Evolutionary conservation across 2,113 vertebrate genomes (phyloP), one percentile per base, ranked within the genome.

Genomic region (Turnix velox): DNA sequence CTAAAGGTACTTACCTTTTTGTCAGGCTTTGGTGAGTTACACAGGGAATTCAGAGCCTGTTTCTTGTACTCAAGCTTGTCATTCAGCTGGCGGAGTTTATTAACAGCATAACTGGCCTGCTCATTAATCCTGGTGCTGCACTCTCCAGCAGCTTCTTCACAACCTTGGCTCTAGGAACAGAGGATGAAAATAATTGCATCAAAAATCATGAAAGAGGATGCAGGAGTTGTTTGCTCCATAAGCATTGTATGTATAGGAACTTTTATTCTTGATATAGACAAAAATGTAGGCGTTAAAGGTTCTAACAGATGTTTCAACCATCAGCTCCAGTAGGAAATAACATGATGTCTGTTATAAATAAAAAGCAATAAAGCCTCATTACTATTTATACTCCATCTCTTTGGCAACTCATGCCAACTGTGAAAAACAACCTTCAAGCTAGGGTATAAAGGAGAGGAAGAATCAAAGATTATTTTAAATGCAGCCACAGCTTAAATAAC

Each of bases 41-140:
- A 99, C 94, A 99, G 98, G 61, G 99, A 99, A 95, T 97, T 98
- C 71, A 99, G 97, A 73, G 99, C 99, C 95, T 99, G 99, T 35
- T 98, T 98, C 96, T 99, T 99, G 96, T 99, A 99, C 73, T 99
- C 99, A 84, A 99, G 98, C 68, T 99, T 99, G 97, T 99, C 99
- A 62, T 97, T 98, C 57, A 99, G 97, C 84, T 99, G 98, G 46
- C 97, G 97, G 19, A 99, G 98, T 92, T 99, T 99, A 74, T 98
- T 99, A 37, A 98, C 98, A 67, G 99, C 99, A 15, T 99, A 99
- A 96, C 98, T 99, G 91, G 98, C 98, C 97, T 99, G 99, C 84
- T 99, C 99, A 23, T 98, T 99, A 90, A 99, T 98, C 84, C 97
- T 97, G 91, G 98, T 97, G 93, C 97, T 98, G 61, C 98, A 98